A percentile compares a stretch with the other conserved stretches of the same genome.
phyloP scores from a whole-genome alignment of 2,888 invertebrate genomes.

The Aleiodes testaceus region DNA sequence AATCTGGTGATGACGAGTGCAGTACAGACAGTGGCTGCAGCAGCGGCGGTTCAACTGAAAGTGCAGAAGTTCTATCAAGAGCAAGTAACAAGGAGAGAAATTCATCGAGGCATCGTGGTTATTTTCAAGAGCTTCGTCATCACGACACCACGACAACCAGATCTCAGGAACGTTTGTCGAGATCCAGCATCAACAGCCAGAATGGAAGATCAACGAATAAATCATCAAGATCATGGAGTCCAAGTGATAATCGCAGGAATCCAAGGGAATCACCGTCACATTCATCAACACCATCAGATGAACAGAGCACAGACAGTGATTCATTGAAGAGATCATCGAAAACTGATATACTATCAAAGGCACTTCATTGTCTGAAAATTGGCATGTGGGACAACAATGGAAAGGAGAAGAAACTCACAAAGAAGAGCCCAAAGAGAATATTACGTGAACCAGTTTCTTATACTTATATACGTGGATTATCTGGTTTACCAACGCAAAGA shows the following conservation, averaged over 20 bases:
- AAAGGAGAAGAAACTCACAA: constrained; percentile 75
- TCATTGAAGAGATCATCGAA: constrained; percentile 75
- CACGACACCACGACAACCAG: constrained; percentile 56
- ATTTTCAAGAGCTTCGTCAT: constrained; percentile 57
- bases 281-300: constrained; percentile 65
- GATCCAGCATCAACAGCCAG: constrained; percentile 54
- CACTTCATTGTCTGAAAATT: constrained; percentile 79
- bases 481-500: constrained; percentile 87
- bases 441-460: constrained; percentile 85
- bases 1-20: constrained; percentile 66
- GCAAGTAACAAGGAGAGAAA: constrained; percentile 60
- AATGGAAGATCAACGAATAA: constrained; percentile 55
- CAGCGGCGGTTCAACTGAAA: constrained; percentile 72
- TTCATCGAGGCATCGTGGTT: constrained; percentile 54
- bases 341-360: constrained; percentile 81
- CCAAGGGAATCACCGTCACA: constrained; percentile 60
- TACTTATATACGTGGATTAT: constrained; percentile 86
- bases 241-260: constrained; percentile 47
- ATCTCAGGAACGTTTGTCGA: constrained; percentile 60
- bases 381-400: constrained; percentile 11
- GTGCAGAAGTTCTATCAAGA: constrained; percentile 61
- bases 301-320: constrained; percentile 75
- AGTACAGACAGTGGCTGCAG: constrained; percentile 73
- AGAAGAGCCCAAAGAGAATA: constrained; percentile 80
- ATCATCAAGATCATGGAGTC: constrained; percentile 66